phyloP scores from a whole-genome alignment of 2,888 invertebrate species.

The Drosophila sordidapex region DNA sequence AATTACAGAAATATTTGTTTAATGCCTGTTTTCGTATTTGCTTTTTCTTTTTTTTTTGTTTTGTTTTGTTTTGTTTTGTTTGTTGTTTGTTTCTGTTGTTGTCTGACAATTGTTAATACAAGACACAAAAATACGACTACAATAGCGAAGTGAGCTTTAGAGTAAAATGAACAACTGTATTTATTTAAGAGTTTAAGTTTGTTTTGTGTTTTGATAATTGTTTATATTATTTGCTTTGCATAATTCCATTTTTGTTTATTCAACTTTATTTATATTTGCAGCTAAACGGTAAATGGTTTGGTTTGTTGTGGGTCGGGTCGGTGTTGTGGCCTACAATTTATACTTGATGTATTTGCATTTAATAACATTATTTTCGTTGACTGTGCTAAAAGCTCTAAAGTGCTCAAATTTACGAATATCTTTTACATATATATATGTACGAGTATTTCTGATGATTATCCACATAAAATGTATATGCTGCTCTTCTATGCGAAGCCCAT shows the following conservation, averaged over 20 bases:
- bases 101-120: conserved; percentile 38
- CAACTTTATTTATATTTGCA: conserved; percentile 44
- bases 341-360: conserved; percentile 44
- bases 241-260: conserved; percentile 46
- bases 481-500: conserved; percentile 35
- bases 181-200: conserved; percentile 45
- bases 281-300: conserved; percentile 15
- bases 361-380: conserved; percentile 74
- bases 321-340: conserved; percentile 21
- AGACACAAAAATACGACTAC: conserved; percentile 51
- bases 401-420: conserved; percentile 67
- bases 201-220: conserved; percentile 14
- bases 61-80: conserved; percentile 25
- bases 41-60: conserved; percentile 22
- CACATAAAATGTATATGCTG: conserved; percentile 30
- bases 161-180: conserved; percentile 61
- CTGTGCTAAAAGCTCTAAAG: conserved; percentile 76
- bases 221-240: conserved; percentile 37
- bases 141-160: conserved; percentile 60
- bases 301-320: background rate
- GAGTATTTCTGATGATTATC: conserved; percentile 28
- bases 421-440: conserved; percentile 16
- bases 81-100: conserved; percentile 32
- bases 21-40: conserved; percentile 27
- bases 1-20: conserved; percentile 63